Evolutionary conservation across 2,888 invertebrate genomes (phyloP).

Genomic region (Andrena hattorfiana): DNA sequence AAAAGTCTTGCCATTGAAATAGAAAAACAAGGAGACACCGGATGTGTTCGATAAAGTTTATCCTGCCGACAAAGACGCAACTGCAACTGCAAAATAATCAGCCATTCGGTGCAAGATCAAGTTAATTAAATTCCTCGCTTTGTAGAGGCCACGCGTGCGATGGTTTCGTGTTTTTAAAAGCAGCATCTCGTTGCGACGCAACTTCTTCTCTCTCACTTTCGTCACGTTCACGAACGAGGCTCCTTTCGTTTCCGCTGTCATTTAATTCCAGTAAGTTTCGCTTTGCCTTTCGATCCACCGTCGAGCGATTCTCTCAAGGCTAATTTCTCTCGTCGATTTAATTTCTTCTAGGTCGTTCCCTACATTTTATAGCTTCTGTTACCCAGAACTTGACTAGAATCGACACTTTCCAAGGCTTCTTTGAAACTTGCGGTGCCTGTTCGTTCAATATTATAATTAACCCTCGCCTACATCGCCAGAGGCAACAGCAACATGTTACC

Average conservation of each 20-base stretch:
- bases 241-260: background rate
- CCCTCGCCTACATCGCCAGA: too few relatives aligned
- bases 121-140: constrained; percentile 45
- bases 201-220: background rate
- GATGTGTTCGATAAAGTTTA: background rate
- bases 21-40: background rate
- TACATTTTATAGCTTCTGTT: background rate
- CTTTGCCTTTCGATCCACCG: background rate
- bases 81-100: constrained; percentile 24
- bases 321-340: background rate
- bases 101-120: constrained; percentile 11
- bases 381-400: background rate
- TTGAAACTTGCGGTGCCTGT: too few relatives aligned
- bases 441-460: too few relatives aligned
- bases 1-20: constrained; percentile 11
- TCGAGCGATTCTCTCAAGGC: background rate
- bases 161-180: background rate
- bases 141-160: background rate
- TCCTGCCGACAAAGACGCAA: constrained; percentile 5
- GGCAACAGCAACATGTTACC: background rate
- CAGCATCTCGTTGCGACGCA: background rate
- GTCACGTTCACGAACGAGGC: background rate
- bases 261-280: background rate
- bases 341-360: background rate
- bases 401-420: too few relatives aligned